Base-by-base conservation (phyloP, 2,888 invertebrate genomes). In the Cryptocheilus praepositus region DNA sequence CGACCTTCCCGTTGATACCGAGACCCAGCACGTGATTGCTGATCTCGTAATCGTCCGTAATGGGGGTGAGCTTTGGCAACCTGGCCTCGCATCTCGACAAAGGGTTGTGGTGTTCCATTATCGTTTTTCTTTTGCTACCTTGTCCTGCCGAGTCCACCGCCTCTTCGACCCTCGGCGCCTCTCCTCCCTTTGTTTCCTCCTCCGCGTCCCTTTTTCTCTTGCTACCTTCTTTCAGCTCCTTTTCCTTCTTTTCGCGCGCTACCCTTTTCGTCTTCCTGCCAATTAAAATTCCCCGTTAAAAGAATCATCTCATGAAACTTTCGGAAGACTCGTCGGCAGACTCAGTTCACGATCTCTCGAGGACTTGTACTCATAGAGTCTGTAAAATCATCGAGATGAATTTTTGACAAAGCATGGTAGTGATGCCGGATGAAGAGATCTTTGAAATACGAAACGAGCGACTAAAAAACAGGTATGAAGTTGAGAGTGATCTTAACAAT, bases 1-100 rank as follows among this genome's bases (percentile, higher is more conserved):
- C 95, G 61, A 99, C 99, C 93, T 99, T 99, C 73, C 99, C 99
- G 90, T 98, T 99, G 80, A 99, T 98, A 13, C 99, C 99, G 72
- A 98, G 92, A 53, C 99, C 99, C 70, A 99, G 92, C 52, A 99
- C 98, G 72, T 94, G 96, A 85, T 94, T 95, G 44, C 96, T 96
- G 84, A 98, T 96, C 87, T 95, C 94, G 89, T 97, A 98, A 90
- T 98, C 97, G 72, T 96, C 95, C 57, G 94, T 94, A 78, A 98
- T 95, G 54, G 95, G 94, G 61, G 94, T 93, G 81, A 93, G 92
- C 92, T 97, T 97, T 49, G 95, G 93, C 49, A 88, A 81, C 28
- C 89, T 83, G n/a, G 75, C 64, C 61, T 84, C 85, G 67, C 84
- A 82, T 81, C 84, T 88, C 28, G 77, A 62, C n/a, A 78, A 53